Conservation (phyloP, 2,888 invertebrate species). For the Leptarthrus brevirostris region DNA sequence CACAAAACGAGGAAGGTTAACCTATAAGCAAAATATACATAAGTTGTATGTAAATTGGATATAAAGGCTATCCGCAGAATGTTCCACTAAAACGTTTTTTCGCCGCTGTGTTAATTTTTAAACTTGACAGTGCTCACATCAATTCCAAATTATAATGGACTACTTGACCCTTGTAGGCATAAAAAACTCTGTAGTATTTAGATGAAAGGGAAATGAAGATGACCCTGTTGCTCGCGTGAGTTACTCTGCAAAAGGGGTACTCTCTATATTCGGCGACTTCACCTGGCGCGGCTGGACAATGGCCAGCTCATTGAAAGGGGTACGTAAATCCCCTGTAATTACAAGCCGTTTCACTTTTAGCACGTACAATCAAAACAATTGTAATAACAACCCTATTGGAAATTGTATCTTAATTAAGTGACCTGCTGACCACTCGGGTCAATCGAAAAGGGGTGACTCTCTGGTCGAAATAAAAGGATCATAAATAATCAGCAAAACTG, state of each 20-base stretch:
- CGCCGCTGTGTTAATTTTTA: too few relatives aligned
- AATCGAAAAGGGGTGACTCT: background rate
- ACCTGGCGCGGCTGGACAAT: background rate
- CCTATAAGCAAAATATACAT: too few relatives aligned
- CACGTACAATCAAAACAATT: constrained; percentile 31
- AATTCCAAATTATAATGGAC: too few relatives aligned
- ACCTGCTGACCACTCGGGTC: constrained; percentile 8
- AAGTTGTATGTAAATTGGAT: too few relatives aligned
- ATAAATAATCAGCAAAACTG: background rate
- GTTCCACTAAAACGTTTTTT: too few relatives aligned
- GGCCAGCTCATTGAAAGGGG: constrained; percentile 16
- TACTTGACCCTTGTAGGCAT: background rate
- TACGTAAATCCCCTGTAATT: constrained; percentile 11
- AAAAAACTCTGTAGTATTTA: background rate
- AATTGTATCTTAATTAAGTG: constrained; percentile 6
- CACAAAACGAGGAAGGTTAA: too few relatives aligned
- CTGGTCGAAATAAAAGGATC: background rate
- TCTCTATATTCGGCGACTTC: background rate
- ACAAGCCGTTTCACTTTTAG: constrained; percentile 31
- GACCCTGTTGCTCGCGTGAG: background rate
- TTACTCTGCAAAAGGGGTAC: background rate
- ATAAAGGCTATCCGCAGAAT: too few relatives aligned
- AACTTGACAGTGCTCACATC: too few relatives aligned
- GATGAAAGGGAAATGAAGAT: background rate
- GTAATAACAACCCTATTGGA: constrained; percentile 28